These are phyloP conservation scores for Muscicapa comitata DNA, from an alignment of 2,797 vertebrate species.

Conservation along the genomic window DNA sequence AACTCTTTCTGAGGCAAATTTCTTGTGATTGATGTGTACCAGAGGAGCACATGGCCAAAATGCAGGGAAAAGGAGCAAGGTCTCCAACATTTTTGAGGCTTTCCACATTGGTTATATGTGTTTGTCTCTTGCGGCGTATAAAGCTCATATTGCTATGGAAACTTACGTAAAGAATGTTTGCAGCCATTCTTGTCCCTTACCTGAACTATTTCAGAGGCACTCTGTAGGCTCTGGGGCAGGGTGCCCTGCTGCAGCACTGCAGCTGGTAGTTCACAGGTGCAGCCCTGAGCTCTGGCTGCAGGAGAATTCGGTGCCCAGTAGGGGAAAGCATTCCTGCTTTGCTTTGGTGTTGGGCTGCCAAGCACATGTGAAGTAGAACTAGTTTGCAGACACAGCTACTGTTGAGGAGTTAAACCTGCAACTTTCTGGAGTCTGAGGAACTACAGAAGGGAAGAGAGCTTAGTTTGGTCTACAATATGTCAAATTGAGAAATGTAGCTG, in stretches of 20 bases:
- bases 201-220: neutral
- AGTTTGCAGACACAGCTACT: neutral
- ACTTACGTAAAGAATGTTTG: neutral
- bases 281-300: neutral
- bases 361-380: neutral
- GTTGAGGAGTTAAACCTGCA: neutral
- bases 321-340: neutral
- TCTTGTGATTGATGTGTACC: neutral
- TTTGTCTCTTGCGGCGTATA: neutral
- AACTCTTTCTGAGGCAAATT: neutral
- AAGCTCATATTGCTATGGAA: neutral
- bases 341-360: neutral
- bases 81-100: neutral
- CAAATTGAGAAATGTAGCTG: neutral
- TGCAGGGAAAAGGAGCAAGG: neutral
- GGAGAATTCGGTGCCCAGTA: accelerated
- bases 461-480: neutral
- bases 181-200: neutral
- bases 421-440: neutral
- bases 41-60: neutral
- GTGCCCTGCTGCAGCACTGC: neutral
- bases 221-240: neutral
- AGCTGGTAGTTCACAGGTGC: accelerated
- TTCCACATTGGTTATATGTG: neutral
- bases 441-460: neutral